phyloP scores from a whole-genome alignment of 2,888 invertebrate species.

The Caenorhabditis japonica region DNA sequence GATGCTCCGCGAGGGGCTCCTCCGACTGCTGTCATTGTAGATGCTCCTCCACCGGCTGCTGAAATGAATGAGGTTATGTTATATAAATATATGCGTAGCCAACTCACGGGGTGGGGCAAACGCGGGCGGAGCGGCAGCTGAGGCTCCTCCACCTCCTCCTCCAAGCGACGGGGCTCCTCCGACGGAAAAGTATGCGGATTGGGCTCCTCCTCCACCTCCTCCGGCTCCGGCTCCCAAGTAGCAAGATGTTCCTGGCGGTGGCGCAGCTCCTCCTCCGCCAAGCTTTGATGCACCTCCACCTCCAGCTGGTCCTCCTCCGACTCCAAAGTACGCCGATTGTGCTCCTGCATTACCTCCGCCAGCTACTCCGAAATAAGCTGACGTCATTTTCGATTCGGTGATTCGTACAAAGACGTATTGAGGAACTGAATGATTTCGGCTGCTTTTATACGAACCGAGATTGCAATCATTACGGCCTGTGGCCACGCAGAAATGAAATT shows the following conservation, averaged over 20 bases:
- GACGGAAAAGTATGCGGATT: slow-evolving; percentile 37
- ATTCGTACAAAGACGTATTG: slow-evolving; percentile 1
- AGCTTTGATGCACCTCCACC: slow-evolving; percentile 15
- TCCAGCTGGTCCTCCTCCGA: slow-evolving; percentile 45
- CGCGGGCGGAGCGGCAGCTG: background rate
- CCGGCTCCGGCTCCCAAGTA: slow-evolving; percentile 61
- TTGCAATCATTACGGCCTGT: no score
- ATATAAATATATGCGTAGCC: background rate
- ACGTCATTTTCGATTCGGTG: slow-evolving; percentile 36
- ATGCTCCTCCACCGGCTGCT: background rate
- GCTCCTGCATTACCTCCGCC: slow-evolving; percentile 52
- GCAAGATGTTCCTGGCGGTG: slow-evolving; percentile 46
- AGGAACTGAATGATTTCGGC: no score
- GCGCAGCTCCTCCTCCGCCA: slow-evolving; percentile 48
- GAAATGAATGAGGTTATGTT: background rate
- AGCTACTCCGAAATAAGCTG: slow-evolving; percentile 59
- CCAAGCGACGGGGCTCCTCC: slow-evolving; percentile 20
- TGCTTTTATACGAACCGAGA: no score
- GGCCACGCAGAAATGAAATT: no score
- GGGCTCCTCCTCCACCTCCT: slow-evolving; percentile 40
- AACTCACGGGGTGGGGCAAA: slow-evolving; percentile 15
- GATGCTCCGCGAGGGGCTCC: slow-evolving; percentile 11
- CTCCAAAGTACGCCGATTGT: slow-evolving; percentile 52
- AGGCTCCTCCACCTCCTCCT: slow-evolving; percentile 2
- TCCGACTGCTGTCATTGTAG: slow-evolving; percentile 22